Evolutionary conservation across 2,113 vertebrate species (phyloP), one percentile per base, ranked within the genome.

Genomic region (Hucho hucho): DNA sequence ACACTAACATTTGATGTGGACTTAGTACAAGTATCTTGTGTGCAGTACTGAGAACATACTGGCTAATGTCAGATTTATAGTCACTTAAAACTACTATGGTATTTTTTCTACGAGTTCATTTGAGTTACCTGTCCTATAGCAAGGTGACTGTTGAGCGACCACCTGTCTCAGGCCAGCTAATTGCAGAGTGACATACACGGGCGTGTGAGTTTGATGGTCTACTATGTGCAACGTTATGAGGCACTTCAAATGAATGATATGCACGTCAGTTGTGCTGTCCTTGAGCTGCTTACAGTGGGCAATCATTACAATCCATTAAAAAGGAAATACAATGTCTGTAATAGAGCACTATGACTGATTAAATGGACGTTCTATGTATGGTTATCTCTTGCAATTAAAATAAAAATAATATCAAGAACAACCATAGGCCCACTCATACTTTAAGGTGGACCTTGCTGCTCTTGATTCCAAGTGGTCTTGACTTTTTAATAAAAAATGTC

Each of bases 161-260:
- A n/a, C 67, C n/a, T 24, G 67, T 73, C 25, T 74, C 73, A 22
- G 14, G 4, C 63, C 64, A n/a, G 43, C 25, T 66, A 66, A 66
- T 74, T 66, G 47, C 64, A 6, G 25, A 71, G 16, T 26, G 49
- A 11, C 46, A 25, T 6, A 26, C n/a, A 11, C 6, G 24, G 14
- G 22, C 2, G n/a, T 69, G 37, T 49, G 43, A 70, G 68, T 18
- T 73, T 73, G 28, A 58, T 61, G 20, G 56, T 28, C 56, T 61
- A 61, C 64, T 67, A 56, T 49, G 11, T 37, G 64, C 14, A 18
- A 53, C 26, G 6, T 75, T 83, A 79, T 5, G 72, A 81, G 76
- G 67, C 76, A 79, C 73, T 85, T 83, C 32, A 76, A 70, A 76
- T 83, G 69, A 83, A 68, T 85, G 81, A 85, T 83, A 37, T 76